Conservation (phyloP, 2,888 invertebrate species). For the Heliconius ethilla region DNA sequence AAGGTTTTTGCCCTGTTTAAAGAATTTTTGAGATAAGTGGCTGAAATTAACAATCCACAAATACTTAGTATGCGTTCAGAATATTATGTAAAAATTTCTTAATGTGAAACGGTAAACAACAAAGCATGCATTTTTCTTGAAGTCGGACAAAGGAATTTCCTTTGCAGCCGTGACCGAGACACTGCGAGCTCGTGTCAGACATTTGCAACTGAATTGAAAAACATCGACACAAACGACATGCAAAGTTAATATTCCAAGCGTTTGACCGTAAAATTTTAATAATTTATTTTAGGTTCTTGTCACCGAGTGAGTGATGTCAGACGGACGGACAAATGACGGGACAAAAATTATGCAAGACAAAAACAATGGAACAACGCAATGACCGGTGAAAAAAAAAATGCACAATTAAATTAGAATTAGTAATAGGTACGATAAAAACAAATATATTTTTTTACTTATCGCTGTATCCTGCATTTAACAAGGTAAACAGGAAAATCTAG, state of each 20-base stretch:
- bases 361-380: slow-evolving; percentile 66
- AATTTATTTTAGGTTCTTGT: slow-evolving; percentile 76
- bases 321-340: slow-evolving; percentile 65
- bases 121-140: background rate
- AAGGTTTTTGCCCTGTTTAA: slow-evolving; percentile 18
- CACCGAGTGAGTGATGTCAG: slow-evolving; percentile 73
- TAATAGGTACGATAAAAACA: slow-evolving; percentile 38
- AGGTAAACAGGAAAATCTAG: background rate
- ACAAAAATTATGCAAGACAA: slow-evolving; percentile 59
- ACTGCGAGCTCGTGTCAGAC: slow-evolving; percentile 38
- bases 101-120: slow-evolving; percentile 30
- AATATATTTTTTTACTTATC: background rate
- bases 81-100: slow-evolving; percentile 30
- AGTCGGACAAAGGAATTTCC: slow-evolving; percentile 32
- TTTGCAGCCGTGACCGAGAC: slow-evolving; percentile 41
- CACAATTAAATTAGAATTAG: slow-evolving; percentile 54
- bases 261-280: slow-evolving; percentile 60
- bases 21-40: slow-evolving; percentile 21
- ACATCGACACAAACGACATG: slow-evolving; percentile 46
- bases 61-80: slow-evolving; percentile 17
- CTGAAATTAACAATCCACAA: slow-evolving; percentile 21
- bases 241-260: slow-evolving; percentile 51
- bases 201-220: slow-evolving; percentile 48
- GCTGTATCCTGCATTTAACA: background rate
- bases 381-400: slow-evolving; percentile 56